phyloP scores from a whole-genome alignment of 2,797 vertebrate species.

The Sarcophilus harrisii region DNA sequence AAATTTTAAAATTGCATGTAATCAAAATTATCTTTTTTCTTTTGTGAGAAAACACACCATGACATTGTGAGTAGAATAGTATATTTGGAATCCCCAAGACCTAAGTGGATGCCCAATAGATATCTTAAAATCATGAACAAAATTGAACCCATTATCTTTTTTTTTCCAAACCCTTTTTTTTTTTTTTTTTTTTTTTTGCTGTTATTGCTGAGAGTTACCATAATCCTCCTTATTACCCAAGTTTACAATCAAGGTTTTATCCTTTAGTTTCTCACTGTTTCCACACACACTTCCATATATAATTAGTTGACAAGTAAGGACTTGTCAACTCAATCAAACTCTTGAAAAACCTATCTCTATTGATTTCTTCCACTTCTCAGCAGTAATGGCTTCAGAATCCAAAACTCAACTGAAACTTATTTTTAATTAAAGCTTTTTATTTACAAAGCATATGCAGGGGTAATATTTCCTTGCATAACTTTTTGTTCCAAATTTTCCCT shows the following conservation, averaged over 20 bases:
- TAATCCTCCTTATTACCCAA: not conserved
- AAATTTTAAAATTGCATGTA: no score
- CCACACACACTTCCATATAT: not conserved
- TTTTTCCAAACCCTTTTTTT: slow-evolving; percentile 31
- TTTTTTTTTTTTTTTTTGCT: not conserved
- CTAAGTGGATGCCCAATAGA: no score
- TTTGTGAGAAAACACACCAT: no score
- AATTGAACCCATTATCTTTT: not conserved
- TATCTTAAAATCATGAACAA: slow-evolving; percentile 1
- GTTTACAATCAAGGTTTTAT: slow-evolving; percentile 5
- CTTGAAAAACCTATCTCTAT: not conserved
- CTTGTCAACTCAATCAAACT: not conserved
- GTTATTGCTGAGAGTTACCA: slow-evolving; percentile 51
- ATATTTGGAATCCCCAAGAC: no score
- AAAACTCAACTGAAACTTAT: not conserved
- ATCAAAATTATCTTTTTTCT: no score
- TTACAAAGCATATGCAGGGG: no score
- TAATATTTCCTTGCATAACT: no score
- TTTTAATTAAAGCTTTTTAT: no score
- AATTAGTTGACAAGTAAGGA: not conserved
- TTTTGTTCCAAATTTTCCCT: no score
- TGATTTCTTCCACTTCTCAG: not conserved
- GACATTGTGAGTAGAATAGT: no score
- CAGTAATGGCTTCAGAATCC: not conserved
- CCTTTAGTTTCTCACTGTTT: not conserved